Percentiles rank a stretch among this genome's conserved stretches.
These are phyloP conservation scores for Clarias gariepinus DNA, from an alignment of 2,113 vertebrate genomes.

Conservation along the genomic window DNA sequence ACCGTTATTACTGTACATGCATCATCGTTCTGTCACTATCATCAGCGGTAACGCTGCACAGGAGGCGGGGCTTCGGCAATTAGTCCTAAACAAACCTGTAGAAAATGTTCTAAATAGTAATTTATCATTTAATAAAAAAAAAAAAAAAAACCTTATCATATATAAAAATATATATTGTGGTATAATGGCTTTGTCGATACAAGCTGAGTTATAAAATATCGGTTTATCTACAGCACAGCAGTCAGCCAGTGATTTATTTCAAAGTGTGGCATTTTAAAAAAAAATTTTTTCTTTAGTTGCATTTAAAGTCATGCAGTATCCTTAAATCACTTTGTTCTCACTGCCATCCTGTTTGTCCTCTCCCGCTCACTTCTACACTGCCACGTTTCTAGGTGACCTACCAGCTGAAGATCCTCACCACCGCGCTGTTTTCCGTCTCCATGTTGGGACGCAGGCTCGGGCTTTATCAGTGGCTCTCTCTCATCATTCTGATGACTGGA, in stretches of 20 bases:
- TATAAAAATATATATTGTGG: no score
- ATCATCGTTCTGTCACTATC: background rate
- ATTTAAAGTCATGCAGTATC: no score
- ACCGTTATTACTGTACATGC: no score
- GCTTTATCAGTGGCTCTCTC: constrained; percentile 93
- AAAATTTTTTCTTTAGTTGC: no score
- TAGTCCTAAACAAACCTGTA: background rate
- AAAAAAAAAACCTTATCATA: no score
- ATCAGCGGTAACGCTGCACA: background rate
- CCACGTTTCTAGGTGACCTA: constrained; percentile 85
- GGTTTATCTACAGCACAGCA: background rate
- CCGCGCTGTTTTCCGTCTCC: constrained; percentile 94
- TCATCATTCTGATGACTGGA: constrained; percentile 90
- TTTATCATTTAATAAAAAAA: no score
- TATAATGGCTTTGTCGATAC: no score
- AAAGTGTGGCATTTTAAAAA: background rate
- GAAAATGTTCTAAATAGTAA: background rate
- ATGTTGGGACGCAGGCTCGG: constrained; percentile 93
- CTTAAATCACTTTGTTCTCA: no score
- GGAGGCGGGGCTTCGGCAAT: background rate
- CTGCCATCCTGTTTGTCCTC: no score
- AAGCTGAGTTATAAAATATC: no score
- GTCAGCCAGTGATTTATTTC: background rate
- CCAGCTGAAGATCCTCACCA: constrained; percentile 98
- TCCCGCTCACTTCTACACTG: no score